A percentile compares a stretch with the other conserved stretches of the same genome.
phyloP scores from a whole-genome alignment of 1,140 invertebrate species.

The Chionoecetes opilio region DNA sequence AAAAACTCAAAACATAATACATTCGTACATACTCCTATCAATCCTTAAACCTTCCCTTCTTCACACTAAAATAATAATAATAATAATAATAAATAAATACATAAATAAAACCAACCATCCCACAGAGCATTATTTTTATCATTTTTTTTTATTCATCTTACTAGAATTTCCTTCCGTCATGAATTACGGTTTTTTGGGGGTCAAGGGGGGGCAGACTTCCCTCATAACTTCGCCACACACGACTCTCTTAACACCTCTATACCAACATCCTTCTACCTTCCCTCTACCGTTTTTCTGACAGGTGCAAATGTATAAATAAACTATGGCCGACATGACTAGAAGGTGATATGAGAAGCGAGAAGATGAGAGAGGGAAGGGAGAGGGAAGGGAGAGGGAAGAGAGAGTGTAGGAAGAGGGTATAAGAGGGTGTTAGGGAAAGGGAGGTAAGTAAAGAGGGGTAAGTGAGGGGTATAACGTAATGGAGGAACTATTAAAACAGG shows the following conservation, averaged over 20 bases:
- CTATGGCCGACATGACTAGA: neutral
- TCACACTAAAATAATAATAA: neutral
- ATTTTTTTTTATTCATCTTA: neutral
- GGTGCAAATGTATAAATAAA: conserved; percentile 46
- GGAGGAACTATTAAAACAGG: neutral
- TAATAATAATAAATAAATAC: neutral
- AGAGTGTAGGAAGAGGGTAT: neutral
- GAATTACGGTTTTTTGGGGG: neutral
- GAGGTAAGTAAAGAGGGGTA: neutral
- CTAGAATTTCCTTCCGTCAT: neutral
- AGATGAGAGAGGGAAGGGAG: neutral
- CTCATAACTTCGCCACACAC: neutral
- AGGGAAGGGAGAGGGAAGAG: neutral
- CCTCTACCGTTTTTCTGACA: conserved; percentile 14
- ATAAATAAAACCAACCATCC: neutral
- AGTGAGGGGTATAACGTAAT: neutral
- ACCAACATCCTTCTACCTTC: conserved; percentile 7
- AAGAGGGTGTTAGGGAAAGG: neutral
- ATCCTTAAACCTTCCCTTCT: neutral
- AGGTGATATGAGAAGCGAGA: conserved; percentile 6
- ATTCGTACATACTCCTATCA: neutral
- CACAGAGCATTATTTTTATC: neutral
- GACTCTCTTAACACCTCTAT: neutral
- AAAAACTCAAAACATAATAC: neutral
- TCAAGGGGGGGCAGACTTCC: neutral